Evolutionary conservation across 2,888 invertebrate species (phyloP), one percentile per base, ranked within the genome.

Genomic region (Conus canariensis): DNA sequence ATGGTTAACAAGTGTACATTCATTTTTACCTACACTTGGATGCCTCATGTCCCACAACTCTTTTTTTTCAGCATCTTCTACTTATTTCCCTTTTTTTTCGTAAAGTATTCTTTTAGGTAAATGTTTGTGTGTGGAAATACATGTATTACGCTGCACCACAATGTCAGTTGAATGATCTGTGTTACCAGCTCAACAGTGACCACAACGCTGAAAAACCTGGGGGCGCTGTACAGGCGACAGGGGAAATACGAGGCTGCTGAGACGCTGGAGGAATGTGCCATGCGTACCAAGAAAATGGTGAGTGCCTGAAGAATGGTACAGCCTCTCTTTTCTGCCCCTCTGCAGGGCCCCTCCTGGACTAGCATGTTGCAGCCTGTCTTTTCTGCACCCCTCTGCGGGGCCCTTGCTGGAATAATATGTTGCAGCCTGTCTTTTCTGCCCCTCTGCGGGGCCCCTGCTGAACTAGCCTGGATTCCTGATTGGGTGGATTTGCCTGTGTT

Each of bases 171-270:
- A 10, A 64, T 16, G 10, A 16, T 6, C 19, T 70, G 3, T 70
- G 77, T 80, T 14, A 12, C 22, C 94, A 96, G 96, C 92, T 95
- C 96, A 8, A 96, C 96, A 86, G 96, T 96, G 70, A 95, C 99
- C 30, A 99, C 99, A 45, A 99, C 99, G 0, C 97, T 99, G 93
- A 99, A 99, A 97, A 99, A 99, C 97, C 97, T 99, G 91, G 99
- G 99, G 92, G 99, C 99, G 56, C 97, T 99, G 87, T 99, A 99
- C 97, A 97, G 99, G 95, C 97, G 99, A 93, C 99, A 99, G 97
- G 99, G 99, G 94, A 99, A 99, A 97, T 99, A 99, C 97, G 99
- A 99, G 96, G 99, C 99, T 12, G 99, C 99, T 0, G 99, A 99
- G 96, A 99, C 99, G 0, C 97, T 99, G 60, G 99, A 99, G 91